A percentile compares a stretch with the other conserved stretches of the same genome.
Conservation (phyloP, 2,113 vertebrate species). For the Sinocyclocheilus maitianheensis region DNA sequence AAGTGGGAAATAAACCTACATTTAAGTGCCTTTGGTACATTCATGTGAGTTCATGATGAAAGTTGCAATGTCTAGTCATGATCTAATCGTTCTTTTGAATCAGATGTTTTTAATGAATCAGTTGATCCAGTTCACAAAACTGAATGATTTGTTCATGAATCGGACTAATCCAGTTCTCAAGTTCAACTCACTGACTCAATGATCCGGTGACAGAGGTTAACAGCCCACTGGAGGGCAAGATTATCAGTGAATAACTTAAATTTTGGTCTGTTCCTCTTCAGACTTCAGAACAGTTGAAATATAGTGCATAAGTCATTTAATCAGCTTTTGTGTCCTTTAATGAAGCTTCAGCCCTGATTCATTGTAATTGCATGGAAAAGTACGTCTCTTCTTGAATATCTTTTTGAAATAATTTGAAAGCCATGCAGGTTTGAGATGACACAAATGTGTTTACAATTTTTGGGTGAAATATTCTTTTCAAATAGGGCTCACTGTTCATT, state of each 20-base stretch:
- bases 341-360: not conserved
- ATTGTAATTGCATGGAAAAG: slow-evolving; percentile 1
- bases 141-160: slow-evolving; percentile 34
- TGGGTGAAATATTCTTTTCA: not conserved
- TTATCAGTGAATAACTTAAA: slow-evolving; percentile 35
- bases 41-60: not conserved
- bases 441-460: not conserved
- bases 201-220: slow-evolving; percentile 23
- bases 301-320: not conserved
- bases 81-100: slow-evolving; percentile 7
- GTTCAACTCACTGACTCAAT: slow-evolving; percentile 23
- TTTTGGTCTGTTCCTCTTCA: not conserved
- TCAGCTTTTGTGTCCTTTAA: not conserved
- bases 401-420: not conserved
- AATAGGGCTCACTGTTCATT: not conserved
- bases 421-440: not conserved
- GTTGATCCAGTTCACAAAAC: slow-evolving; percentile 20
- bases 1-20: not conserved
- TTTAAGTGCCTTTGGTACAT: not conserved
- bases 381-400: not conserved
- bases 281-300: not conserved
- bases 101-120: slow-evolving; percentile 26
- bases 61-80: not conserved
- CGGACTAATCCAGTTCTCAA: slow-evolving; percentile 14
- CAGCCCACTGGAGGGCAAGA: slow-evolving; percentile 30